Evolutionary conservation across 2,113 vertebrate genomes (phyloP), one percentile per base, ranked within the genome.

Genomic region (Podarcis muralis): DNA sequence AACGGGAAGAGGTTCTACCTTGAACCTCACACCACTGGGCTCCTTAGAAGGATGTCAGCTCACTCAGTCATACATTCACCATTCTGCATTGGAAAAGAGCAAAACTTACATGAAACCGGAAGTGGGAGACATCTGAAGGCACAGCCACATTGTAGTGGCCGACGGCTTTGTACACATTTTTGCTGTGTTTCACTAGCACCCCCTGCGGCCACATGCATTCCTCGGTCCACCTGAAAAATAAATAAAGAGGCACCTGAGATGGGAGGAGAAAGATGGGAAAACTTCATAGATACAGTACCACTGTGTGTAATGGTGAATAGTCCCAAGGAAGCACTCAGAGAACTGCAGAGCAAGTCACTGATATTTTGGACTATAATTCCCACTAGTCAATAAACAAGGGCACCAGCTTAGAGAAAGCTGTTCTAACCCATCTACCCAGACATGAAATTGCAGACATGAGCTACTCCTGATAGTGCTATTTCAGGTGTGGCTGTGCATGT

Each of bases 121-220:
- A 99, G 96, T 99, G 99, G 0, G 99, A 99, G 87, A 99, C 98
- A 5, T 99, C 99, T 0, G 99, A 99, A 81, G 99, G 99, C 88
- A 99, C 97, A 0, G 99, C 99, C 88, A 99, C 99, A 5, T 99
- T 99, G 96, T 99, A 99, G 92, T 99, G 98, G 1, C 99, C 99
- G 97, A 98, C 98, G 2, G 99, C 99, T 95, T 99, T 99, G 97
- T 99, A 99, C n/a, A 99, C 99, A 0, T 99, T 99, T 96, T 99
- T 99, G 96, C 98, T 99, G 95, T 99, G 99, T 91, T 99, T 99
- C 81, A 99, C 99, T 92, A 99, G 88, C 83, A 99, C 98, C 1
- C 99, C 99, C 94, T 99, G 98, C 0, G 99, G 99, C 99, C 99
- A 99, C 98, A 98, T 99, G 95, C 98, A 99, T 89, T 99, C 98